These are phyloP conservation scores for Tragulus kanchil DNA, from an alignment of 2,113 vertebrate genomes.

Conservation along the genomic window DNA sequence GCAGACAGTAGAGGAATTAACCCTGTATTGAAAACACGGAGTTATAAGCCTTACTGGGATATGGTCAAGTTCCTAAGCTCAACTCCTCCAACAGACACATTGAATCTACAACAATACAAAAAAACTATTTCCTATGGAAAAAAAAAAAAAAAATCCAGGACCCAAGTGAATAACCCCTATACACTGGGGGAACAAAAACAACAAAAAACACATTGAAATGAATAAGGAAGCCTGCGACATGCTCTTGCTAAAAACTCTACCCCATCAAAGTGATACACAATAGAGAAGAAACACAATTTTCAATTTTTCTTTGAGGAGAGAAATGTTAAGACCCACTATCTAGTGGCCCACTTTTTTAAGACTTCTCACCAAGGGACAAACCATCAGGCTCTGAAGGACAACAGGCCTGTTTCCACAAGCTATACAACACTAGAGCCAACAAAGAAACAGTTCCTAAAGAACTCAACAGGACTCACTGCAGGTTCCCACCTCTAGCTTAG, in stretches of 20 bases:
- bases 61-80: neutral
- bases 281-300: neutral
- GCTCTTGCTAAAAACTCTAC: neutral
- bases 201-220: neutral
- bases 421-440: neutral
- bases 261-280: neutral
- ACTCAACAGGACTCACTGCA: neutral
- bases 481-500: neutral
- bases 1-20: neutral
- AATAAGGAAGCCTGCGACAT: neutral
- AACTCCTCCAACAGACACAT: neutral
- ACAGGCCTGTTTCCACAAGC: neutral
- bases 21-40: neutral
- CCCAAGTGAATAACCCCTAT: neutral
- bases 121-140: neutral
- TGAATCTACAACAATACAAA: neutral
- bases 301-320: neutral
- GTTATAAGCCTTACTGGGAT: neutral
- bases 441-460: neutral
- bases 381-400: neutral
- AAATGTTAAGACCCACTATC: neutral
- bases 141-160: neutral
- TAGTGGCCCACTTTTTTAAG: neutral
- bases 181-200: neutral
- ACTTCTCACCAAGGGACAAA: neutral